These are phyloP conservation scores for Chamaea fasciata DNA, from an alignment of 2,113 vertebrate species.

Conservation along the genomic window DNA sequence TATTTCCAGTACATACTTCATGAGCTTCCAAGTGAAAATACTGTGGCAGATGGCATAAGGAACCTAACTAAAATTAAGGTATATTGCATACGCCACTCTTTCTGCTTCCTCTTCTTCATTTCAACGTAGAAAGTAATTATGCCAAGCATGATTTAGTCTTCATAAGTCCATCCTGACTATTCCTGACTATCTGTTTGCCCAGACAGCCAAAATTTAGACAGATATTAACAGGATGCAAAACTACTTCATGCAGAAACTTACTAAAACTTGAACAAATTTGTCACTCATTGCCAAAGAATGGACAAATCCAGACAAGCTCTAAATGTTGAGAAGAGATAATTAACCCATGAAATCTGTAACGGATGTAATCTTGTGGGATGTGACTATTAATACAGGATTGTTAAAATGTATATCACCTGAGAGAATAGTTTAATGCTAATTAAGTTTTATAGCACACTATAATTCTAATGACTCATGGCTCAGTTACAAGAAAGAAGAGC, in stretches of 20 bases:
- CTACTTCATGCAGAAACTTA: slow-evolving; percentile 10
- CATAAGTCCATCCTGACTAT: not conserved
- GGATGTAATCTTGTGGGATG: not conserved
- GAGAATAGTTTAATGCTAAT: slow-evolving; percentile 47
- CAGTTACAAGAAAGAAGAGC: not conserved
- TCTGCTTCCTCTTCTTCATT: not conserved
- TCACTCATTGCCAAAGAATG: not conserved
- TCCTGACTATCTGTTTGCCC: not conserved
- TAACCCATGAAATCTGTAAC: slow-evolving; percentile 15
- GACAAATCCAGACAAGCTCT: not conserved
- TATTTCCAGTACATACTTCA: not conserved
- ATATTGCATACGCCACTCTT: not conserved
- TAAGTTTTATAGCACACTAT: slow-evolving; percentile 18
- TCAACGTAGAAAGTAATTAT: not conserved
- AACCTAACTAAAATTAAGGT: slow-evolving; percentile 11
- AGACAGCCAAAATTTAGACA: slow-evolving; percentile 14
- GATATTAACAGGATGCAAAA: not conserved
- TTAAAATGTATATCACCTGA: slow-evolving; percentile 32
- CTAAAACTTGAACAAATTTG: not conserved
- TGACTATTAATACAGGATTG: slow-evolving; percentile 29
- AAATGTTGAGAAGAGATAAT: not conserved
- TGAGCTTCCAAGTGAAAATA: slow-evolving; percentile 2
- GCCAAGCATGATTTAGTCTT: slow-evolving; percentile 8
- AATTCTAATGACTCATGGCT: slow-evolving; percentile 42
- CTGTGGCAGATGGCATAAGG: slow-evolving; percentile 5